A percentile compares a stretch with the other conserved stretches of the same genome.
Conservation (phyloP, 2,113 vertebrate species). For the Rhynchomys soricoides region DNA sequence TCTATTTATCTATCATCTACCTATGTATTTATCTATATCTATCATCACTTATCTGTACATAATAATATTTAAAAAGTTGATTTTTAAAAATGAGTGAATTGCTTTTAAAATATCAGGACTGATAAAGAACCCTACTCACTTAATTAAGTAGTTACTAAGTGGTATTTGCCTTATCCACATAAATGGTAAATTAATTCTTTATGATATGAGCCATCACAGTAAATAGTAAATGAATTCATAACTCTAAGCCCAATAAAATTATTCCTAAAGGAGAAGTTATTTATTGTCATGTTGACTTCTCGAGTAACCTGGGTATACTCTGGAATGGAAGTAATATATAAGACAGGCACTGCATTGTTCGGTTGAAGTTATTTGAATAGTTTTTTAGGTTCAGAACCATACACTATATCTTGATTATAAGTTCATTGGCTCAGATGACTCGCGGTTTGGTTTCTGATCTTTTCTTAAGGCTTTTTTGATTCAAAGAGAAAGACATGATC, state of each 20-base stretch:
- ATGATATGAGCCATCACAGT: slow-evolving; percentile 72
- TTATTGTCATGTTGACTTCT: slow-evolving; percentile 59
- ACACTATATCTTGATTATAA: not conserved
- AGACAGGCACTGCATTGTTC: not conserved
- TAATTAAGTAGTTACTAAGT: slow-evolving; percentile 80
- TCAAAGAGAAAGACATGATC: not conserved
- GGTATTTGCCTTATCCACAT: slow-evolving; percentile 74
- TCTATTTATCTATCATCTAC: not conserved
- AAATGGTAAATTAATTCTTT: slow-evolving; percentile 79
- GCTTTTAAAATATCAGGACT: slow-evolving; percentile 67
- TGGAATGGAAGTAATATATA: slow-evolving; percentile 63
- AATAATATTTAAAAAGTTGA: slow-evolving; percentile 54
- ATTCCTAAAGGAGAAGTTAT: slow-evolving; percentile 77
- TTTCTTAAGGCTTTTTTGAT: not conserved
- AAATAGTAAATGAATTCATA: slow-evolving; percentile 76
- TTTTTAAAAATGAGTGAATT: slow-evolving; percentile 73
- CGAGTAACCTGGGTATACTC: slow-evolving; percentile 35
- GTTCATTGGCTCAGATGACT: not conserved
- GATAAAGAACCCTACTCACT: slow-evolving; percentile 69
- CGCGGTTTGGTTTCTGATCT: not conserved
- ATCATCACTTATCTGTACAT: not conserved
- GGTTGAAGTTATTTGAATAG: not conserved
- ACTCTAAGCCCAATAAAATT: slow-evolving; percentile 70
- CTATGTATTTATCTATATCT: not conserved
- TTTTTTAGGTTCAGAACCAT: not conserved